Evolutionary conservation across 2,888 invertebrate species (phyloP).

Genomic region (Orchesella flavescens): DNA sequence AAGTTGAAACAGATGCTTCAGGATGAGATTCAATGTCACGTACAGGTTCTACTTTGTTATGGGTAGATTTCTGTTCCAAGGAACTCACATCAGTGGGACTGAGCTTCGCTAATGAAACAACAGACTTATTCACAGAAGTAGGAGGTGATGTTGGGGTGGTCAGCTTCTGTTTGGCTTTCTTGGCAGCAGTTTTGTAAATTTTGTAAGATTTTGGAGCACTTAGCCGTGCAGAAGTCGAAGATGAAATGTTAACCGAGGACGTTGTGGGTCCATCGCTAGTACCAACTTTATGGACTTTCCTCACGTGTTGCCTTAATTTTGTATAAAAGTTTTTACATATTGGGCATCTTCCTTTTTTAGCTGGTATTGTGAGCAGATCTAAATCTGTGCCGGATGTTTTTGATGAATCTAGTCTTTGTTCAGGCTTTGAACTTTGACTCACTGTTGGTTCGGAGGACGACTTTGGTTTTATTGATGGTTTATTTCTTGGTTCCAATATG

Average conservation of each 20-base stretch:
- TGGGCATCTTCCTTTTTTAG: slow-evolving; percentile 23
- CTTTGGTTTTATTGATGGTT: background rate
- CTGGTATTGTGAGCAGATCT: background rate
- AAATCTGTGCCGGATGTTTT: background rate
- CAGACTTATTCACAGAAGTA: background rate
- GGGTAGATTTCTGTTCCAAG: too few relatives aligned
- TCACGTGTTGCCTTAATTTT: slow-evolving; percentile 13
- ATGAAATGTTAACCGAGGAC: background rate
- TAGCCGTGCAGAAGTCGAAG: background rate
- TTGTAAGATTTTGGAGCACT: slow-evolving; percentile 45
- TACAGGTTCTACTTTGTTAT: too few relatives aligned
- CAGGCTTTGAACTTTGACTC: background rate
- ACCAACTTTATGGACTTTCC: slow-evolving; percentile 16
- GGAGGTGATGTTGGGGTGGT: background rate
- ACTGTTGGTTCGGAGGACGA: background rate
- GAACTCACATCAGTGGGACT: background rate
- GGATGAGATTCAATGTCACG: slow-evolving; percentile 5
- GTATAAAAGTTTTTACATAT: slow-evolving; percentile 27
- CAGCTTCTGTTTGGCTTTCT: slow-evolving; percentile 39
- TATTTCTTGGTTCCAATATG: slow-evolving; percentile 26
- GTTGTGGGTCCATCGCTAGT: background rate
- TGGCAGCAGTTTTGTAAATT: slow-evolving; percentile 44
- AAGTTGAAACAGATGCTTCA: slow-evolving; percentile 6
- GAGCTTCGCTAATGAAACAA: slow-evolving; percentile 2
- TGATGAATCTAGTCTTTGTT: background rate